A percentile compares a stretch with the other conserved stretches of the same genome.
phyloP scores from a whole-genome alignment of 2,888 invertebrate species.

The Diplolepis rosae region DNA sequence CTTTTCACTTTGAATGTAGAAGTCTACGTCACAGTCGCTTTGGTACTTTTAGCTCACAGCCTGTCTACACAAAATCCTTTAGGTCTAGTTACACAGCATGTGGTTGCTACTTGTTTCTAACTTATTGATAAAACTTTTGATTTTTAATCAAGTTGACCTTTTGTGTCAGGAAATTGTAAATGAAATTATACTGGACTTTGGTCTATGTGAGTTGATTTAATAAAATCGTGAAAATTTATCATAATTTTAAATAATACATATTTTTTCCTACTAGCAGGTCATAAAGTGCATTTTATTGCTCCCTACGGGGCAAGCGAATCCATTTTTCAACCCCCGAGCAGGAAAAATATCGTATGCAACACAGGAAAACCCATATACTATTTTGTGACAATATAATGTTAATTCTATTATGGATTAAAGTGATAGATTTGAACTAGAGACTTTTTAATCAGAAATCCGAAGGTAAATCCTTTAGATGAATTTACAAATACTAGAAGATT shows the following conservation, averaged over 20 bases:
- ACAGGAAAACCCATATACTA: no score
- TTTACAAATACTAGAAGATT: neutral
- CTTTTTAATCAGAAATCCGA: neutral
- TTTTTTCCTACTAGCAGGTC: no score
- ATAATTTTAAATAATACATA: no score
- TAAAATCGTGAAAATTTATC: neutral
- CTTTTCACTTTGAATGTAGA: constrained; percentile 22
- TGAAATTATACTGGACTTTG: neutral
- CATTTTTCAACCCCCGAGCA: no score
- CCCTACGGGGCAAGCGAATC: no score
- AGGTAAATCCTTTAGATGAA: neutral
- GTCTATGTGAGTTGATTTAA: neutral
- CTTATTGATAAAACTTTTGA: neutral
- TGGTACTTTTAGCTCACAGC: neutral
- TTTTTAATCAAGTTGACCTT: neutral
- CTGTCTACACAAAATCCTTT: constrained; percentile 8
- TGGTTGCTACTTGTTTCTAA: constrained; percentile 19
- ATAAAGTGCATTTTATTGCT: neutral
- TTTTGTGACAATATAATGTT: no score
- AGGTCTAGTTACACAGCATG: constrained; percentile 14
- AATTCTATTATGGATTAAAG: neutral
- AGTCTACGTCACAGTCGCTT: constrained; percentile 16
- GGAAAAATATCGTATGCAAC: no score
- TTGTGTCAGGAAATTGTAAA: neutral
- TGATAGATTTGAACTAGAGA: no score